Evolutionary conservation across 2,888 invertebrate species (phyloP), one percentile per base, ranked within the genome.

Genomic region (Eilema depressum): DNA sequence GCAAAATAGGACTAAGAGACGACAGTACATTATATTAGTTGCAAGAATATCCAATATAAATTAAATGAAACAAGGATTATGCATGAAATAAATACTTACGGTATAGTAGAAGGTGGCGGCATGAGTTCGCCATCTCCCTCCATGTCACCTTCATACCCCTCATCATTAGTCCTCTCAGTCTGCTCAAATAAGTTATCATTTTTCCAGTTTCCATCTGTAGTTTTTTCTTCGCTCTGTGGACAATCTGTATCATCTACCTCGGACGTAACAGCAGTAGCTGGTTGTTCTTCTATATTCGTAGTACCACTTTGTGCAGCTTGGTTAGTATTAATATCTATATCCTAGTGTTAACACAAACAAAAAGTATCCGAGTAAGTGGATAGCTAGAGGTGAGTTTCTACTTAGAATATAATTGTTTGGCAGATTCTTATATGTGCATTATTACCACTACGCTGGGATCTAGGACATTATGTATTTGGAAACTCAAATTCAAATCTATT

Each of bases 31-130:
- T n/a, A n/a, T n/a, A n/a, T n/a, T n/a, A n/a, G n/a, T n/a, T n/a
- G n/a, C n/a, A n/a, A n/a, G n/a, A n/a, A n/a, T n/a, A n/a, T n/a
- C n/a, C n/a, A n/a, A n/a, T n/a, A n/a, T n/a, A n/a, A n/a, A n/a
- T n/a, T n/a, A n/a, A n/a, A n/a, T 14, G 37, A 14, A 14, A 11
- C 2, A 14, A 37, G 14, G 3, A 11, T 2, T 53, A 10, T n/a
- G 12, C n/a, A n/a, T 17, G 11, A 17, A 59, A 37, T 20, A 20
- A 25, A 14, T n/a, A 89, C 94, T 93, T 82, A 94, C 94, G 93
- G 95, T 23, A 96, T 96, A 47, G 95, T 89, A 73, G 97, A 96
- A 0, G 98, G 98, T 3, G 98, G 98, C 2, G 98, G 98, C 98
- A 98, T 98, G 41, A 98, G 96, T 68, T 96, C 96, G 4, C 96